These are phyloP conservation scores for Australoheros facetus DNA, from an alignment of 2,797 vertebrate genomes.

Conservation along the genomic window DNA sequence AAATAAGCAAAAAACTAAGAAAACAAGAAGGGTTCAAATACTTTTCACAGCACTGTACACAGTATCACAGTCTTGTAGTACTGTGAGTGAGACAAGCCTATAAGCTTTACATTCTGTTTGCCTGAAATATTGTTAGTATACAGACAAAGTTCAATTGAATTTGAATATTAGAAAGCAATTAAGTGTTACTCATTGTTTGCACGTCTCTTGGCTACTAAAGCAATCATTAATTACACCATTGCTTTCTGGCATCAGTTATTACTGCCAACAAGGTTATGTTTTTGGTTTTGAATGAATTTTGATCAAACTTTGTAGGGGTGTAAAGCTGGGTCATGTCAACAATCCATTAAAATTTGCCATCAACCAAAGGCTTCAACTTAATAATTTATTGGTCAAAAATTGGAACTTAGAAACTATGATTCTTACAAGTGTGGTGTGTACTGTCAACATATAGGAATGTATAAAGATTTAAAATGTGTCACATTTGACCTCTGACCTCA, in stretches of 20 bases:
- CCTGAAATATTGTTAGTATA: background rate
- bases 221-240: background rate
- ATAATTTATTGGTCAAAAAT: too few relatives aligned
- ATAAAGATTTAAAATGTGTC: too few relatives aligned
- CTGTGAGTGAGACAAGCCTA: background rate
- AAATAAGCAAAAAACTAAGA: background rate
- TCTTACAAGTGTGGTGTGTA: too few relatives aligned
- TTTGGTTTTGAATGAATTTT: too few relatives aligned
- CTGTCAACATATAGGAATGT: too few relatives aligned
- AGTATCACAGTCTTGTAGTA: background rate
- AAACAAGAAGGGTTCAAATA: background rate
- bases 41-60: background rate
- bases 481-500: too few relatives aligned
- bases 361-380: too few relatives aligned
- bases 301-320: too few relatives aligned
- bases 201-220: background rate
- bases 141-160: background rate
- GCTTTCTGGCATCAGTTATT: background rate
- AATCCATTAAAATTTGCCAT: too few relatives aligned
- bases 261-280: too few relatives aligned
- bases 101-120: background rate
- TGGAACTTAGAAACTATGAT: too few relatives aligned
- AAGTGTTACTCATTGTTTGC: background rate
- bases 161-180: background rate
- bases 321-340: too few relatives aligned